These are phyloP conservation scores for Cephalopholis sonnerati DNA, from an alignment of 2,113 vertebrate species.

Conservation along the genomic window DNA sequence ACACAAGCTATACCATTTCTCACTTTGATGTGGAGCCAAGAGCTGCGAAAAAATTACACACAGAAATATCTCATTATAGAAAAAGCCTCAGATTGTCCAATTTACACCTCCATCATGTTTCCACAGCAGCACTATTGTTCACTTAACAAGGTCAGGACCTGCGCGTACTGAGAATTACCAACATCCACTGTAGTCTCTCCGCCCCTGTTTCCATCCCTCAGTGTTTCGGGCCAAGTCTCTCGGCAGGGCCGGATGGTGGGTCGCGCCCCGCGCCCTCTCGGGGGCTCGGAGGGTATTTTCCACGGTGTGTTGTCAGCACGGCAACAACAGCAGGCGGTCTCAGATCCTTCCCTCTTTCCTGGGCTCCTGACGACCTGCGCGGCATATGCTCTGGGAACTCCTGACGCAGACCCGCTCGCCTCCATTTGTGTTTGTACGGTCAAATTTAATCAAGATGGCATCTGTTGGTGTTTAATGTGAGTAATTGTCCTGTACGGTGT, in stretches of 20 bases:
- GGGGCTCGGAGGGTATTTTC: constrained; percentile 64
- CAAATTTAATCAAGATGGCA: constrained; percentile 87
- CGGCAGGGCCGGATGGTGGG: constrained; percentile 58
- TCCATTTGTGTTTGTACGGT: constrained; percentile 86
- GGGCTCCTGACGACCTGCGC: constrained; percentile 70
- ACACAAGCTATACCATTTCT: constrained; percentile 48
- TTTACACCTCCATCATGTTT: constrained; percentile 63
- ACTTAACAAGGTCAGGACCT: constrained; percentile 69
- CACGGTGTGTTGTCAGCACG: constrained; percentile 69
- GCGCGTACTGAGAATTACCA: not conserved
- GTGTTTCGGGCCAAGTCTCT: constrained; percentile 22
- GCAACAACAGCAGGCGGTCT: constrained; percentile 73
- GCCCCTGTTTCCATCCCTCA: constrained; percentile 54
- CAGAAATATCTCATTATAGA: constrained; percentile 61
- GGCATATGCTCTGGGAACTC: constrained; percentile 84
- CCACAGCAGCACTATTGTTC: constrained; percentile 35
- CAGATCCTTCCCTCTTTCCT: constrained; percentile 65
- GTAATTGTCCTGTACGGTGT: constrained; percentile 82
- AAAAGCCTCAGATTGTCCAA: constrained; percentile 57
- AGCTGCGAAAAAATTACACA: constrained; percentile 46
- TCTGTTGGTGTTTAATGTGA: constrained; percentile 87
- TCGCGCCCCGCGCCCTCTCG: constrained; percentile 37
- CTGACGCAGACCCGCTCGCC: constrained; percentile 75
- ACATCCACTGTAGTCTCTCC: constrained; percentile 1
- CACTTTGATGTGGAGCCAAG: constrained; percentile 68